phyloP scores from a whole-genome alignment of 2,113 vertebrate genomes.

The Brachionichthys hirsutus region DNA sequence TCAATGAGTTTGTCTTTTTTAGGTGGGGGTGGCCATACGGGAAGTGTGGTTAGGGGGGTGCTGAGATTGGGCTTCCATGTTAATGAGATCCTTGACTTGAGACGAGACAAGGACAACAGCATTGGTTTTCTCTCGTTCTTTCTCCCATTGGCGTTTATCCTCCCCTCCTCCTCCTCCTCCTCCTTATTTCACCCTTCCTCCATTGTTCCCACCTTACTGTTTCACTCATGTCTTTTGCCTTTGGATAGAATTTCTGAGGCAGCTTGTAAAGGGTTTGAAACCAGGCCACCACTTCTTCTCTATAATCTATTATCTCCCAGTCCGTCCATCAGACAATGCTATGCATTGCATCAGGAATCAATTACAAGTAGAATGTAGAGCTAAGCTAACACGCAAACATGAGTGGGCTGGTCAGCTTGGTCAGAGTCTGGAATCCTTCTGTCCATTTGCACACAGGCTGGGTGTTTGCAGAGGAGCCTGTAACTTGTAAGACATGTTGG shows the following conservation, averaged over 20 bases:
- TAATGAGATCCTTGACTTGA: conserved; percentile 79
- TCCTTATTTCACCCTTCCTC: conserved; percentile 33
- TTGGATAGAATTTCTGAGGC: conserved; percentile 23
- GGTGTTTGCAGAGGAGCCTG: conserved; percentile 18
- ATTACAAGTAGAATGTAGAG: neutral
- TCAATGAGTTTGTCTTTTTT: conserved; percentile 56
- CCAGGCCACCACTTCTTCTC: conserved; percentile 30
- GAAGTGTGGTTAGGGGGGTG: conserved; percentile 26
- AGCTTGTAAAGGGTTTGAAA: conserved; percentile 35
- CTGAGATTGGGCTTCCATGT: conserved; percentile 69
- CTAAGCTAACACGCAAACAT: neutral
- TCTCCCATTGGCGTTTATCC: conserved; percentile 32
- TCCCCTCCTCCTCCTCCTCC: conserved; percentile 10
- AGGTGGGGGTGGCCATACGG: conserved; percentile 28
- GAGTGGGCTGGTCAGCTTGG: conserved; percentile 20
- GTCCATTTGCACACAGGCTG: neutral
- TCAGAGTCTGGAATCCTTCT: neutral
- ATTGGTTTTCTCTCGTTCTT: conserved; percentile 33
- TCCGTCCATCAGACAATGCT: neutral
- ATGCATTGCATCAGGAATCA: neutral
- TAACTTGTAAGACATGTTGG: conserved; percentile 48
- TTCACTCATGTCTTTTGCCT: conserved; percentile 38
- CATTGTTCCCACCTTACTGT: conserved; percentile 49
- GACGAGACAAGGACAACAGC: conserved; percentile 71
- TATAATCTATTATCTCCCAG: conserved; percentile 26